These are phyloP conservation scores for Tinamus guttatus DNA, from an alignment of 2,113 vertebrate genomes.

Conservation along the genomic window DNA sequence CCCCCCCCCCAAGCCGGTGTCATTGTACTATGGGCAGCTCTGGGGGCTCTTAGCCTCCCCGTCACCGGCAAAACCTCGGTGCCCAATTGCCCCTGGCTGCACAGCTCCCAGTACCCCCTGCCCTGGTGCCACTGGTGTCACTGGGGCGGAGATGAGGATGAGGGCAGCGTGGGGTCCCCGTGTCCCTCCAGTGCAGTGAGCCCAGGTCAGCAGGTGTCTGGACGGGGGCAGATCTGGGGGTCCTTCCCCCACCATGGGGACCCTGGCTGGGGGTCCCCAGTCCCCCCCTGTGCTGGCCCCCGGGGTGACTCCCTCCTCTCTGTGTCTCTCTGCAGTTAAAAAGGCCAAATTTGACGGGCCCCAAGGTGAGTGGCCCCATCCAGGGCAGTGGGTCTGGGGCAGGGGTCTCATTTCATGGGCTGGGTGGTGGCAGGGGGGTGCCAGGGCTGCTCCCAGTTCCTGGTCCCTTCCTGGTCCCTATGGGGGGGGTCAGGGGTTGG, in stretches of 20 bases:
- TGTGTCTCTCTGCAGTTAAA: constrained; percentile 83
- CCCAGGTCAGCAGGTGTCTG: too few relatives aligned
- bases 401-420: neutral
- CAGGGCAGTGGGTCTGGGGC: rapidly evolving
- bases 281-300: rapidly evolving
- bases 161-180: too few relatives aligned
- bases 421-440: neutral
- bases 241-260: neutral
- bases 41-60: too few relatives aligned
- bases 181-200: too few relatives aligned
- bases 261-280: neutral
- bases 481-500: neutral
- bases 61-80: too few relatives aligned
- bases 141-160: too few relatives aligned
- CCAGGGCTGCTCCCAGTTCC: neutral
- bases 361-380: constrained; percentile 85
- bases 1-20: too few relatives aligned
- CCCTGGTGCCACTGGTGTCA: too few relatives aligned
- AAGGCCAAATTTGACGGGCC: constrained; percentile 98
- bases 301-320: neutral
- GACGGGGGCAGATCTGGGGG: neutral
- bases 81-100: too few relatives aligned
- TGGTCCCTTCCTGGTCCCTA: too few relatives aligned
- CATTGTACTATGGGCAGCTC: too few relatives aligned
- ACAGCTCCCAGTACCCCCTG: too few relatives aligned